phyloP scores from a whole-genome alignment of 2,888 invertebrate species.

The Griposia aprilina region DNA sequence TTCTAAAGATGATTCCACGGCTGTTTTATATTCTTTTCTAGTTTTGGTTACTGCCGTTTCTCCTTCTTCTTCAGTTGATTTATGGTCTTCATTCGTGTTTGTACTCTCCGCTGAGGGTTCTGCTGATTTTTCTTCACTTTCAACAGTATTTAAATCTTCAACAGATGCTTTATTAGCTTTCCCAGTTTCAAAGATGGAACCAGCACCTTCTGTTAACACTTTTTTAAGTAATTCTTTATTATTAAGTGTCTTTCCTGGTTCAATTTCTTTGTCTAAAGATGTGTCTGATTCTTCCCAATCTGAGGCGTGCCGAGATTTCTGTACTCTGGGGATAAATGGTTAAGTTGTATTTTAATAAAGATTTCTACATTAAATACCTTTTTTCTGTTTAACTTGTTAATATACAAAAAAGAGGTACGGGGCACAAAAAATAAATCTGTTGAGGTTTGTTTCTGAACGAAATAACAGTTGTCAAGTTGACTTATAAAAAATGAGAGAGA shows the following conservation, averaged over 20 bases:
- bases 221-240: slow-evolving; percentile 9
- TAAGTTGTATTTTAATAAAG: no score
- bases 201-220: neutral
- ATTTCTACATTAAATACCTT: no score
- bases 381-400: no score
- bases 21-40: neutral
- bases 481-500: no score
- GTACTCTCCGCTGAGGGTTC: neutral
- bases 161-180: neutral
- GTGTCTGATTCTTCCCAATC: slow-evolving; percentile 1
- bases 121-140: no score
- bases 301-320: neutral
- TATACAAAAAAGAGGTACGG: no score
- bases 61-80: neutral
- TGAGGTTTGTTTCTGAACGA: no score
- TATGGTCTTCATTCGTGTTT: neutral
- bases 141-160: neutral
- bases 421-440: no score
- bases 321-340: neutral
- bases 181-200: neutral
- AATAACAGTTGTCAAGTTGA: no score
- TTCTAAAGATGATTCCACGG: neutral
- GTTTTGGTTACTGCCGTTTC: neutral
- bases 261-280: neutral
- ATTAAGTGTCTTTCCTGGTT: neutral